A percentile compares a stretch with the other conserved stretches of the same genome.
These are phyloP conservation scores for Xanthorhoe designata DNA, from an alignment of 2,888 invertebrate genomes.

Conservation along the genomic window DNA sequence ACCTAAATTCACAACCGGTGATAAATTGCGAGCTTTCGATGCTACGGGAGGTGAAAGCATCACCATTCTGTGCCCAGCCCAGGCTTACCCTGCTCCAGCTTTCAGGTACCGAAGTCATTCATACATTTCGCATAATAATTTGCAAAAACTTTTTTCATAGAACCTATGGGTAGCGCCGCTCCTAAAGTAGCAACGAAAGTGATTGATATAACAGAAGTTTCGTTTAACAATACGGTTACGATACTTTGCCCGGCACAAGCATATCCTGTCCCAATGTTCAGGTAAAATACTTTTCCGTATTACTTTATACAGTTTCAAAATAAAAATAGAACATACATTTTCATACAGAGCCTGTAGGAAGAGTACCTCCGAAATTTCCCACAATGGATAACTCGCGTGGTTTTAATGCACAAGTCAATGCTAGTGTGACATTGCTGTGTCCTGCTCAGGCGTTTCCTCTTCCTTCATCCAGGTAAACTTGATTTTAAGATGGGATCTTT, in stretches of 20 bases:
- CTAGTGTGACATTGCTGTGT: conserved; percentile 87
- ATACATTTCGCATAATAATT: conserved; percentile 27
- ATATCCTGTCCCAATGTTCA: conserved; percentile 88
- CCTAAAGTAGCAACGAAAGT: conserved; percentile 87
- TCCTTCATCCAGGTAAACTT: conserved; percentile 86
- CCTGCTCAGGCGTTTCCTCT: conserved; percentile 89
- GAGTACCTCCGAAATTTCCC: conserved; percentile 89
- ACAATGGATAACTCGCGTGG: conserved; percentile 88
- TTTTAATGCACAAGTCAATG: conserved; percentile 78
- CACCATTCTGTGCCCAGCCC: conserved; percentile 89
- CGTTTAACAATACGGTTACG: conserved; percentile 65
- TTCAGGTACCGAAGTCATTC: conserved; percentile 80
- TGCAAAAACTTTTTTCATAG: conserved; percentile 69
- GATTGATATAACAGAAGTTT: conserved; percentile 78
- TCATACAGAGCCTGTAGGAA: conserved; percentile 85
- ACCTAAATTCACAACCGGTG: conserved; percentile 87
- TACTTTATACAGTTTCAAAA: conserved; percentile 28
- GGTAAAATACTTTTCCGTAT: conserved; percentile 73
- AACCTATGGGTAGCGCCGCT: conserved; percentile 89
- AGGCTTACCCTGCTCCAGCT: conserved; percentile 90
- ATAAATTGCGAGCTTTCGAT: conserved; percentile 88
- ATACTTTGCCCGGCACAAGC: conserved; percentile 88
- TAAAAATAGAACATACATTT: conserved; percentile 36
- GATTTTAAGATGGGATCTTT: conserved; percentile 49
- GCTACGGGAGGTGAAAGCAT: conserved; percentile 77